Conservation (phyloP, 2,888 invertebrate genomes). For the Drosophila ezoana region DNA sequence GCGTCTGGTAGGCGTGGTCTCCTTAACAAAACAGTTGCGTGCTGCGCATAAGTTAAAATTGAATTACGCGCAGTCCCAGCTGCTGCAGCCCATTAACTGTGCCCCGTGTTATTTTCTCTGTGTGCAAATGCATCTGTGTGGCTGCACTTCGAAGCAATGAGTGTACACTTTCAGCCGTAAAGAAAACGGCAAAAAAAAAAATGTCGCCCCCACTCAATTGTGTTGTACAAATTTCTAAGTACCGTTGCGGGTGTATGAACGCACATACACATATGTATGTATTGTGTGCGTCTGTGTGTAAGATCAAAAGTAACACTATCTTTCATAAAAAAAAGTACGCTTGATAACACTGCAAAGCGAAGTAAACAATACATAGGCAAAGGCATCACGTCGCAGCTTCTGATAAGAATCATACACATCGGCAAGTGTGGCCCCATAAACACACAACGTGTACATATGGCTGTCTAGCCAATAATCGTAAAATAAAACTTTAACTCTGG, state of each 20-base stretch:
- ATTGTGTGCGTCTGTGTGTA: conserved; percentile 3
- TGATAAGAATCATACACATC: conserved; percentile 28
- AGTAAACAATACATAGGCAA: conserved; percentile 6
- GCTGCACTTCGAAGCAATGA: conserved; percentile 44
- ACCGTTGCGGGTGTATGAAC: conserved; percentile 14
- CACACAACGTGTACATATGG: neutral
- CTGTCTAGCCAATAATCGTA: conserved; percentile 13
- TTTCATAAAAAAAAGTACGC: conserved; percentile 7
- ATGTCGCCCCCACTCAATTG: conserved; percentile 14
- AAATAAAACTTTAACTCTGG: conserved; percentile 8
- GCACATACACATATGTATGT: neutral
- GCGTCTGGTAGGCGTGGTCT: conserved; percentile 32
- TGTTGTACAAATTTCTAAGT: conserved; percentile 14
- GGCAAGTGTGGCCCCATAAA: neutral
- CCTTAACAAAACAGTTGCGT: conserved; percentile 25
- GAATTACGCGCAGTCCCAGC: conserved; percentile 36
- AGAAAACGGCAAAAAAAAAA: conserved; percentile 5
- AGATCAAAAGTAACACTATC: neutral
- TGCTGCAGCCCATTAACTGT: conserved; percentile 31
- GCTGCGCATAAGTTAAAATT: conserved; percentile 40
- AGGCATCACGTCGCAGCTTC: conserved; percentile 9
- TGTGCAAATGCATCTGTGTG: conserved; percentile 1
- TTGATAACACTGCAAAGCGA: conserved; percentile 22
- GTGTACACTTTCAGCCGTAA: conserved; percentile 19
- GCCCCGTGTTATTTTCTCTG: neutral